Conservation (phyloP, 2,888 invertebrate species). For the Hemaris fuciformis region DNA sequence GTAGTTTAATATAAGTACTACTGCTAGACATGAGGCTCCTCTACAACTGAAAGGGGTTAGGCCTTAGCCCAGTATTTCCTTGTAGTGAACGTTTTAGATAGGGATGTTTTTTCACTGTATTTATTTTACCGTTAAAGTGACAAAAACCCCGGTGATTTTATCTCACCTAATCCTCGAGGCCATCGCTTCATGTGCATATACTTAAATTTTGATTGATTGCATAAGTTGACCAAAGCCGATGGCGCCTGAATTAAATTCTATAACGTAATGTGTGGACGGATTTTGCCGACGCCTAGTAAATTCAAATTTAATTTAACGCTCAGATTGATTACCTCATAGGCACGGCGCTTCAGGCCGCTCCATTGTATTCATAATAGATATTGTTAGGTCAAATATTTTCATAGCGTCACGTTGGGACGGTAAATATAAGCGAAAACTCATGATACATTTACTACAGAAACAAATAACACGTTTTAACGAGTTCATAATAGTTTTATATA, state of each 20-base stretch:
- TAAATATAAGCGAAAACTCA: neutral
- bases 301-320: slow-evolving; percentile 10
- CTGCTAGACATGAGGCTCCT: too few species aligned
- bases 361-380: slow-evolving; percentile 37
- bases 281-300: neutral
- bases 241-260: neutral
- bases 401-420: neutral
- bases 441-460: neutral
- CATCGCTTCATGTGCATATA: too few species aligned
- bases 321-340: slow-evolving; percentile 20
- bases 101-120: too few species aligned
- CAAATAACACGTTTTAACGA: neutral
- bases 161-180: too few species aligned
- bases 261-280: neutral
- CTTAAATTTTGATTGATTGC: too few species aligned
- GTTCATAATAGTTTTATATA: too few species aligned
- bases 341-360: slow-evolving; percentile 20
- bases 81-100: too few species aligned
- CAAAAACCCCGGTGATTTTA: too few species aligned
- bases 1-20: too few species aligned
- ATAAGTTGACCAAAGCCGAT: neutral
- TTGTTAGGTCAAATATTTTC: slow-evolving; percentile 21
- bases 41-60: too few species aligned
- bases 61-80: too few species aligned
- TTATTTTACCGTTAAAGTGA: too few species aligned